Percentiles rank a stretch among this genome's conserved stretches.
Evolutionary conservation across 1,140 invertebrate genomes (phyloP).

Genomic region (Rhagoletis zephyria): DNA sequence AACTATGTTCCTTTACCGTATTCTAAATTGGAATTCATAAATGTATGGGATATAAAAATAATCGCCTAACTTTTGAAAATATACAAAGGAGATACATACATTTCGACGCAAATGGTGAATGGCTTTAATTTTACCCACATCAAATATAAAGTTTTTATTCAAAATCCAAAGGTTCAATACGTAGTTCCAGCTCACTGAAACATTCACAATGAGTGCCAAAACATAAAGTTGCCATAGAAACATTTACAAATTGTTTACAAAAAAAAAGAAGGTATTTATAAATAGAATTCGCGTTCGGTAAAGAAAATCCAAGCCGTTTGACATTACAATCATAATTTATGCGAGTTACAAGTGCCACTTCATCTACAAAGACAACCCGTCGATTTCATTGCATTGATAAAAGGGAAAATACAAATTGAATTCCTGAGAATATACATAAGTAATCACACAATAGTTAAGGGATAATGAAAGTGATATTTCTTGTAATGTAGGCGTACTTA

Average conservation of each 20-base stretch:
- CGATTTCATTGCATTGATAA: slow-evolving; percentile 13
- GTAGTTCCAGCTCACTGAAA: neutral
- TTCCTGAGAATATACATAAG: neutral
- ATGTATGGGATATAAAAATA: no score
- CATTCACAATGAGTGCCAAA: neutral
- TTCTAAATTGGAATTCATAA: no score
- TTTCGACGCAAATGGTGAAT: no score
- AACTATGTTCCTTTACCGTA: no score
- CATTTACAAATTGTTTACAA: slow-evolving; percentile 34
- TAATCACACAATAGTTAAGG: neutral
- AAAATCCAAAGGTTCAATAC: neutral
- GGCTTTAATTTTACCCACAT: no score
- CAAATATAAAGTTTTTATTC: no score
- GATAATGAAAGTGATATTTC: slow-evolving; percentile 27
- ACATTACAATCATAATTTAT: neutral
- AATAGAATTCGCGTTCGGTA: slow-evolving; percentile 17
- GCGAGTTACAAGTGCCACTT: slow-evolving; percentile 44
- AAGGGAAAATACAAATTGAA: slow-evolving; percentile 36
- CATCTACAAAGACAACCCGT: slow-evolving; percentile 34
- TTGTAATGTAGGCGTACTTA: slow-evolving; percentile 13
- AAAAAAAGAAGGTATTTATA: neutral
- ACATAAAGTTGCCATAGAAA: neutral
- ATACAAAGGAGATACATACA: no score
- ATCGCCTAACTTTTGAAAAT: no score
- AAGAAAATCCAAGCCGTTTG: neutral